Base-by-base conservation (phyloP, 1,140 invertebrate genomes). In the Drosophila ananassae region DNA sequence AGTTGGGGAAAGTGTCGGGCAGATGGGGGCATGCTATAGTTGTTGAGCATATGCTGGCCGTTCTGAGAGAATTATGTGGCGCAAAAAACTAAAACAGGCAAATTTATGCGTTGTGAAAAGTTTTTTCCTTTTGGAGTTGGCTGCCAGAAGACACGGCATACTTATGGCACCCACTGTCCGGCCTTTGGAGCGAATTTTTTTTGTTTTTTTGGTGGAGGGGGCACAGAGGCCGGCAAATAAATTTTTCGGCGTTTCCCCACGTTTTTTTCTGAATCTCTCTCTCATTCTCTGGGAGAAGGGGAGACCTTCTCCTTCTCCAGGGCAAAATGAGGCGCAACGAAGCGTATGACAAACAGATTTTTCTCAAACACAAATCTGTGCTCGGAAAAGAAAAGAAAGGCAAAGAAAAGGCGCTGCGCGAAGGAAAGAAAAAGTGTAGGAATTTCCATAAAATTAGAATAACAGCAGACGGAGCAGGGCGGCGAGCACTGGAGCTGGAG, bases 401-500 rank as follows among this genome's bases (percentile, higher is more conserved):
- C 41, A 59, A 53, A 62, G 63, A 44, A 66, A 66, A 62, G 63
- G 63, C 63, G 25, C 63, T 52, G 56, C 57, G 21, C 24, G 48
- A 71, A 62, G 54, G 58, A 47, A 71, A 89, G 76, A 87, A 89
- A 83, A 87, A 89, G 79, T 83, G 84, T 79, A 89, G 83, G 83
- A 89, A 89, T 89, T 89, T 89, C 83, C 83, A 89, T 89, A 89
- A 89, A 89, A 89, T 89, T 89, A 89, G 83, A 89, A 89, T 89
- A 89, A 89, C 83, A 89, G 83, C 83, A 89, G 83, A 51, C 50
- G 34, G 62, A 68, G 63, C 66, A 46, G 39, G 64, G 25, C 25
- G 41, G 8, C 32, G 41, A 13, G 21, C 9, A 4, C 12, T 63
- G 44, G 66, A 39, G 56, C 41, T 17, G 25, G 17, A 44, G 66